phyloP scores from a whole-genome alignment of 2,888 invertebrate genomes.

The Cheilosia variabilis region DNA sequence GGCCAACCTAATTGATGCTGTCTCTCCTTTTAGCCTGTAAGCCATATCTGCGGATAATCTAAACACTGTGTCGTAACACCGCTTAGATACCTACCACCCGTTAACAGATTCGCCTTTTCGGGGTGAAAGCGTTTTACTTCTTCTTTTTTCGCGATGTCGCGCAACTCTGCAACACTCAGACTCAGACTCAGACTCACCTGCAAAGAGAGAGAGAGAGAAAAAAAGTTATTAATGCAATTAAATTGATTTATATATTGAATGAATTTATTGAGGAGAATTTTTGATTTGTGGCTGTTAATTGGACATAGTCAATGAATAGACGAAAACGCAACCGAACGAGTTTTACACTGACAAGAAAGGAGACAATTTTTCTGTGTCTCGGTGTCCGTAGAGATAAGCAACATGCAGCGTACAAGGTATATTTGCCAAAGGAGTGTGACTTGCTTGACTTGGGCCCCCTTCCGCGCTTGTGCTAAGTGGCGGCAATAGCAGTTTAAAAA shows the following conservation, averaged over 20 bases:
- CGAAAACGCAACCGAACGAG: conserved; percentile 35
- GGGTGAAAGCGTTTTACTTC: conserved; percentile 61
- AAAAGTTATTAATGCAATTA: conserved; percentile 64
- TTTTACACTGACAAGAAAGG: conserved; percentile 32
- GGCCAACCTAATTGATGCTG: conserved; percentile 59
- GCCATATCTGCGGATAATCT: conserved; percentile 32
- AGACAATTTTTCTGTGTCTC: conserved; percentile 46
- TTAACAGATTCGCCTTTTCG: conserved; percentile 59
- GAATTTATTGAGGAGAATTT: conserved; percentile 58
- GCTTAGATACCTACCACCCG: conserved; percentile 64
- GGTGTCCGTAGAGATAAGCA: conserved; percentile 32
- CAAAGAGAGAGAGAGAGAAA: conserved; percentile 36
- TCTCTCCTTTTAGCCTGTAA: conserved; percentile 23
- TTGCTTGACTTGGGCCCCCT: not conserved
- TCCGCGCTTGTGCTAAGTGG: conserved; percentile 7
- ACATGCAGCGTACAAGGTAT: conserved; percentile 36
- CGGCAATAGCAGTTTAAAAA: conserved; percentile 5
- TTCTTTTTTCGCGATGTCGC: not conserved
- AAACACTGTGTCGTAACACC: conserved; percentile 46
- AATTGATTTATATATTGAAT: conserved; percentile 69
- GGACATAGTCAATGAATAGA: conserved; percentile 55
- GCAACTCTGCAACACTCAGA: not conserved
- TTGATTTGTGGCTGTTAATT: conserved; percentile 74
- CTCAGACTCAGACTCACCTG: conserved; percentile 68
- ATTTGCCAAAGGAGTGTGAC: not conserved